Percentiles rank a stretch among this genome's conserved stretches.
Evolutionary conservation across 2,888 invertebrate genomes (phyloP).

Genomic region (Lithophane leautieri): DNA sequence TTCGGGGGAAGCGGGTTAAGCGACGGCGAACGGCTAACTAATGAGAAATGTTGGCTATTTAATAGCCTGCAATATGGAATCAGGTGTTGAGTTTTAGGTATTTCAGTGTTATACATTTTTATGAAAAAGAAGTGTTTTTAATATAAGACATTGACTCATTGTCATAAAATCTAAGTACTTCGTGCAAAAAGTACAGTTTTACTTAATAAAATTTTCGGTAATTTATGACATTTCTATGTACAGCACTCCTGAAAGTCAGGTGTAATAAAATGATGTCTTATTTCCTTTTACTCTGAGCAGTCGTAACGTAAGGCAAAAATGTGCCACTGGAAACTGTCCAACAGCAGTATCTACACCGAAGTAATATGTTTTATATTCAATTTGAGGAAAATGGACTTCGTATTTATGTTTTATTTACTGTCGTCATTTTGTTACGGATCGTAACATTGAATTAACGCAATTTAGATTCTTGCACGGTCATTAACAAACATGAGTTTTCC

Average conservation of each 20-base stretch:
- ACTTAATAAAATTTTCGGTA: constrained; percentile 36
- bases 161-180: constrained; percentile 13
- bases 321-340: constrained; percentile 77
- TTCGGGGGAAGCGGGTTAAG: constrained; percentile 61
- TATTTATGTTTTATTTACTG: constrained; percentile 70
- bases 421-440: constrained; percentile 60
- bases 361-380: constrained; percentile 79
- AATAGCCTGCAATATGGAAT: constrained; percentile 63
- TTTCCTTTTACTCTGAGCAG: constrained; percentile 69
- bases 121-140: constrained; percentile 13
- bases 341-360: constrained; percentile 68
- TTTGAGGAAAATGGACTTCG: constrained; percentile 71
- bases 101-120: constrained; percentile 27
- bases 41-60: constrained; percentile 63
- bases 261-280: constrained; percentile 70
- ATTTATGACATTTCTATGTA: constrained; percentile 43
- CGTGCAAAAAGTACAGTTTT: neutral
- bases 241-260: constrained; percentile 55
- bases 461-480: constrained; percentile 31
- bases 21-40: constrained; percentile 63
- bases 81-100: constrained; percentile 59
- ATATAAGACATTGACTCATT: neutral
- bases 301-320: constrained; percentile 74
- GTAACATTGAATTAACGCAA: constrained; percentile 52
- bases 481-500: constrained; percentile 28